phyloP scores from a whole-genome alignment of 53 echinoderm and acorn worm genomes.

The Astropecten irregularis region DNA sequence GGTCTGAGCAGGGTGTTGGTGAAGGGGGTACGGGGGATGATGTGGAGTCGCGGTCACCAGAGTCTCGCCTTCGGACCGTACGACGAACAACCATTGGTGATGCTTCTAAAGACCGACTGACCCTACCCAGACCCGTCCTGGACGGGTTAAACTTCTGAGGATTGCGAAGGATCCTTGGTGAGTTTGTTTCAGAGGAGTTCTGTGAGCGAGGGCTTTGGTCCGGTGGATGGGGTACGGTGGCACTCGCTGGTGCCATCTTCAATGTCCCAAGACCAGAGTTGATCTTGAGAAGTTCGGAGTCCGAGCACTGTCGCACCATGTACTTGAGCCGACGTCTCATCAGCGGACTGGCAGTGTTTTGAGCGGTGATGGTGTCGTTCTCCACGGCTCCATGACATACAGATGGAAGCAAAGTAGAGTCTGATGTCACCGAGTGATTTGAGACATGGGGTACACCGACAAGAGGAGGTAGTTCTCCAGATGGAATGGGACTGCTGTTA shows the following conservation, averaged over 20 bases:
- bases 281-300: conserved; percentile 27
- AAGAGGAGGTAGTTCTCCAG: conserved; percentile 12
- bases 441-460: conserved; percentile 24
- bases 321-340: conserved; percentile 28
- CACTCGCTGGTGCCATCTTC: neutral
- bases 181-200: conserved; percentile 32
- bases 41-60: neutral
- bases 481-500: neutral
- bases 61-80: neutral
- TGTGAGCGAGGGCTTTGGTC: conserved; percentile 40
- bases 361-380: neutral
- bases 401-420: neutral
- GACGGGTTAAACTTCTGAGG: neutral
- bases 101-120: conserved; percentile 23
- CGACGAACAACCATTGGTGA: conserved; percentile 31
- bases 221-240: conserved; percentile 3
- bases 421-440: neutral
- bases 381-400: neutral
- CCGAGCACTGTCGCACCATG: conserved; percentile 44
- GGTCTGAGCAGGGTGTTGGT: neutral
- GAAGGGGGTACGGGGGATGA: neutral
- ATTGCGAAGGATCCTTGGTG: conserved; percentile 1
- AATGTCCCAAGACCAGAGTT: neutral
- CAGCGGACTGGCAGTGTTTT: conserved; percentile 1
- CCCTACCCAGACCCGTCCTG: neutral